These are phyloP conservation scores for Timandra comae DNA, from an alignment of 2,888 invertebrate genomes.

Conservation along the genomic window DNA sequence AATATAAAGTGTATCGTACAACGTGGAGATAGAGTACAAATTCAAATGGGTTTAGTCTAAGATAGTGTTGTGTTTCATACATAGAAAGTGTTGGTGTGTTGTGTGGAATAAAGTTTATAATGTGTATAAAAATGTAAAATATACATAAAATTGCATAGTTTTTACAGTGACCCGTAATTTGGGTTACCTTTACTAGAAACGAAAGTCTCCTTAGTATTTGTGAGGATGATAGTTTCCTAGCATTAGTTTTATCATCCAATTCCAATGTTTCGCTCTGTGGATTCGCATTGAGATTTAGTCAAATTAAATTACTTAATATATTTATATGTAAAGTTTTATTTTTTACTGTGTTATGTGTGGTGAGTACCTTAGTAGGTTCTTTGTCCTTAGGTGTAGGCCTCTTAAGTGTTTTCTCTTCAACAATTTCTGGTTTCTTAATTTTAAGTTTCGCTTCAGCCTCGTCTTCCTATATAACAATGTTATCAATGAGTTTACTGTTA, in stretches of 20 bases:
- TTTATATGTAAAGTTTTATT: too few species aligned
- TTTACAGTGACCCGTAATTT: conserved; percentile 1
- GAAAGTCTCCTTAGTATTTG: conserved; percentile 46
- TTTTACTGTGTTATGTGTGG: too few species aligned
- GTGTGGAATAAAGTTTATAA: too few species aligned
- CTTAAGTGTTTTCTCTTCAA: conserved; percentile 65
- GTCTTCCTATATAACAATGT: conserved; percentile 46
- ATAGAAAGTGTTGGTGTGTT: too few species aligned
- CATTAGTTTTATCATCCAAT: conserved; percentile 30
- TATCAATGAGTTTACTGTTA: conserved; percentile 9
- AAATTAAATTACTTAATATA: background rate
- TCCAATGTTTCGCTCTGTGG: conserved; percentile 44
- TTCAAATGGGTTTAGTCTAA: too few species aligned
- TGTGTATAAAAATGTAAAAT: conserved; percentile 6
- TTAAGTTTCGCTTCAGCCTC: conserved; percentile 67
- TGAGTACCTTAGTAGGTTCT: conserved; percentile 45
- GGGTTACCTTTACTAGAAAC: conserved; percentile 54
- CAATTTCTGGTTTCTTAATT: conserved; percentile 66
- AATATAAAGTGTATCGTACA: background rate
- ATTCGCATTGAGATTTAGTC: conserved; percentile 24
- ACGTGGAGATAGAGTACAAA: too few species aligned
- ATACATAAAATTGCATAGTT: too few species aligned
- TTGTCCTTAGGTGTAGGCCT: conserved; percentile 55
- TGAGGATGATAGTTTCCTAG: conserved; percentile 28
- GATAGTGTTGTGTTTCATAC: conserved; percentile 1